These are phyloP conservation scores for Dichetophora obliterata DNA, from an alignment of 2,888 invertebrate species.

Conservation along the genomic window DNA sequence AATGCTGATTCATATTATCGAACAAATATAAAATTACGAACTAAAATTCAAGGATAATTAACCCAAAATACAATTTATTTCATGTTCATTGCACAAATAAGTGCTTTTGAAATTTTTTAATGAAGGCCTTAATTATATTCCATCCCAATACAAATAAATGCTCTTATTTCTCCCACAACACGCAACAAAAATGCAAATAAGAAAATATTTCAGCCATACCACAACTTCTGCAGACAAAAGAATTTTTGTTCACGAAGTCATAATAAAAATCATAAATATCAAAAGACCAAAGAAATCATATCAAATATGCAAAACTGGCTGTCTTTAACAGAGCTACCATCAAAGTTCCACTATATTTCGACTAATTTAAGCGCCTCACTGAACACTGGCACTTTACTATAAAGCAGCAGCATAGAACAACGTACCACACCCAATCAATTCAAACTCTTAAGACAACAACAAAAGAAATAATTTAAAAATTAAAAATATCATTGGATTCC, in stretches of 20 bases:
- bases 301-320: not conserved
- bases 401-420: not conserved
- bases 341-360: not conserved
- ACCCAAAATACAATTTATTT: too few relatives aligned
- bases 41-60: too few relatives aligned
- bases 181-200: not conserved
- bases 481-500: slow-evolving; percentile 3
- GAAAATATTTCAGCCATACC: not conserved
- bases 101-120: too few relatives aligned
- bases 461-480: not conserved
- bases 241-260: not conserved
- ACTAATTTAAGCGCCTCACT: slow-evolving; percentile 10
- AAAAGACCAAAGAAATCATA: not conserved
- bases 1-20: too few relatives aligned
- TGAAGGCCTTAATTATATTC: too few relatives aligned
- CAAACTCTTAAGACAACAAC: too few relatives aligned
- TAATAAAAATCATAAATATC: not conserved
- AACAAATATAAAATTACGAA: too few relatives aligned
- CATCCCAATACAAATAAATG: too few relatives aligned
- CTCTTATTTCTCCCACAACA: too few relatives aligned
- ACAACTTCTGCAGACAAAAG: not conserved
- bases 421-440: not conserved
- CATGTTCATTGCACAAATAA: too few relatives aligned
- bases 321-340: not conserved
- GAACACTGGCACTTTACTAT: not conserved